Conservation (phyloP, 1,140 invertebrate species). For the Anastatus disparis region DNA sequence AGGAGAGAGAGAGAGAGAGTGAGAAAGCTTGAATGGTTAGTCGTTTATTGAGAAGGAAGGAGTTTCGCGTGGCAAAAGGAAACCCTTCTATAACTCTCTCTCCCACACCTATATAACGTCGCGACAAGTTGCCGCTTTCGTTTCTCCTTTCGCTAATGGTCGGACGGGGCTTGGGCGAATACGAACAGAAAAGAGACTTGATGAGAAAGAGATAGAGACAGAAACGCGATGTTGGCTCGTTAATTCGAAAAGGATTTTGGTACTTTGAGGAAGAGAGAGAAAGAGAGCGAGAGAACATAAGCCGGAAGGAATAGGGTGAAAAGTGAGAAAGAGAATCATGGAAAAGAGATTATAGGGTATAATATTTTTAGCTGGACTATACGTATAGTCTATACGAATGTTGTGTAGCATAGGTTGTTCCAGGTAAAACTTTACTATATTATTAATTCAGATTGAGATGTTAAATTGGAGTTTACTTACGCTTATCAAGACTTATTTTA, state of each 20-base stretch:
- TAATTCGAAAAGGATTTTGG: conserved; percentile 25
- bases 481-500: too few relatives aligned
- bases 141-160: conserved; percentile 22
- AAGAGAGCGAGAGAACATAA: background rate
- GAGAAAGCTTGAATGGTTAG: background rate
- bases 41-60: background rate
- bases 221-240: background rate
- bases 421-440: too few relatives aligned
- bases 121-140: conserved; percentile 26
- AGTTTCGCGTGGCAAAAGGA: background rate
- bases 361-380: background rate
- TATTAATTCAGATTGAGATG: too few relatives aligned
- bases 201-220: background rate
- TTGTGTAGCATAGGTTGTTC: too few relatives aligned
- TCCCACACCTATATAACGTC: too few relatives aligned
- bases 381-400: too few relatives aligned
- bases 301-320: background rate
- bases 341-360: background rate
- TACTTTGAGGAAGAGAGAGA: background rate
- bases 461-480: too few relatives aligned
- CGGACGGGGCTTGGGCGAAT: too few relatives aligned
- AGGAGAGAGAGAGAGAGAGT: background rate
- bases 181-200: too few relatives aligned
- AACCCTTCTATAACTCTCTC: too few relatives aligned
- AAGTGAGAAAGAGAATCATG: background rate